Percentiles rank a stretch among this genome's conserved stretches.
Conservation (phyloP, 1,140 invertebrate genomes). For the Atopsyche davidsoni region DNA sequence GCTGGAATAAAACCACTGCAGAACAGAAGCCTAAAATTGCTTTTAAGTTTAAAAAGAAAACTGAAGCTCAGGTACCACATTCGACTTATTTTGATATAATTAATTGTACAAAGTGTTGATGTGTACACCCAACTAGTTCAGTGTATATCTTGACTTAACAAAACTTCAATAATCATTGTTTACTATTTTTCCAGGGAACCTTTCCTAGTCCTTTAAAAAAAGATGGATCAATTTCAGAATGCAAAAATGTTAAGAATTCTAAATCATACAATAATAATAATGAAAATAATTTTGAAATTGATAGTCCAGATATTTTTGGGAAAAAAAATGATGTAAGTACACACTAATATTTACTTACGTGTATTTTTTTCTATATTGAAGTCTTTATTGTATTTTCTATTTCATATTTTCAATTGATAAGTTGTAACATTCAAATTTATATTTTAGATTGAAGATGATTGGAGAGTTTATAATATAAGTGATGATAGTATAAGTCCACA, state of each 20-base stretch:
- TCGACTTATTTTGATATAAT: not conserved
- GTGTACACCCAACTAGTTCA: not conserved
- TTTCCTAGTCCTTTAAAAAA: too few relatives aligned
- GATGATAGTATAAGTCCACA: not conserved
- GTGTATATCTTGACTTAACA: not conserved
- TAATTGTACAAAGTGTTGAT: not conserved
- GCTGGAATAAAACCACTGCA: not conserved
- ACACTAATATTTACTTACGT: too few relatives aligned
- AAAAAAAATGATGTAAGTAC: conserved; percentile 1
- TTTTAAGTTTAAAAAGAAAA: not conserved
- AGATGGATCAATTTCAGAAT: conserved; percentile 2
- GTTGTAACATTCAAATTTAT: not conserved
- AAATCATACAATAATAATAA: not conserved
- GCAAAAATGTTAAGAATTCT: conserved; percentile 13
- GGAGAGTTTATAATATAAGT: conserved; percentile 8
- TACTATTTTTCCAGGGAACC: too few relatives aligned
- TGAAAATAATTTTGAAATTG: conserved; percentile 4
- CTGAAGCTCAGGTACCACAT: not conserved
- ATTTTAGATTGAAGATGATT: conserved; percentile 16
- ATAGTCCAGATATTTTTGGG: conserved; percentile 6
- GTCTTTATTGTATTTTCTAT: not conserved
- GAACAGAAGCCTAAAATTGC: not conserved
- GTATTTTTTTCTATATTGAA: too few relatives aligned
- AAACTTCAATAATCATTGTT: too few relatives aligned
- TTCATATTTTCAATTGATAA: not conserved